Evolutionary conservation across 64 coral and sea anemone genomes (phyloP), one percentile per base, ranked within the genome.

Genomic region (Acropora yongei): DNA sequence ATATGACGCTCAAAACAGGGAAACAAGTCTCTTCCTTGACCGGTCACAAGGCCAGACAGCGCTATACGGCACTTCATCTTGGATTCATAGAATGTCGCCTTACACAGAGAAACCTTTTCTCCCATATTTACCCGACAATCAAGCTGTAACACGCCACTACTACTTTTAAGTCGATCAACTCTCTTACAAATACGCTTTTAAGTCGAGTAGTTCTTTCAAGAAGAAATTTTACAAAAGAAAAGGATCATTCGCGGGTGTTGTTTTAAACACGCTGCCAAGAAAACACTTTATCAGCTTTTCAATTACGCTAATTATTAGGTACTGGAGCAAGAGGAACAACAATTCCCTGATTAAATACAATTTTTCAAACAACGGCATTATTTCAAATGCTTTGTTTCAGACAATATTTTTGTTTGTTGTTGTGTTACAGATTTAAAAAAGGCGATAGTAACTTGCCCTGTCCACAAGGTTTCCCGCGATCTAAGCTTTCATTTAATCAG

Each of bases 61-160:
- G 44, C 65, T 42, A 43, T 49, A 20, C 41, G 17, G 82, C 44
- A 41, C 82, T 65, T 44, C 82, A 85, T 30, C 82, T 71, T 85
- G 82, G 82, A 85, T 71, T 72, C 82, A 2, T 47, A 30, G 47
- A 7, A 44, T 47, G 16, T 49, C 65, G 2, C 45, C 42, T 49
- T 30, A 85, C 72, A 44, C 66, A 5, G 68, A 48, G 44, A 85
- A 85, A 72, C 67, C 17, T 1, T 49, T 49, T 85, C 16, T 47
- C 49, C 44, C 61, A 20, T 85, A 49, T 71, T 12, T 49, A 49
- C 65, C 82, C 17, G 66, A 63, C 3, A 69, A 44, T 49, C 82
- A 85, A 9, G 61, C 82, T 71, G 43, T 72, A 6, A 72, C 65
- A 19, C 18, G 46, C 30, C 44, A 46, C 44, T 72, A 85, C 46